Base-by-base conservation (phyloP, 2,888 invertebrate genomes). In the Chymomyza fuscimana region DNA sequence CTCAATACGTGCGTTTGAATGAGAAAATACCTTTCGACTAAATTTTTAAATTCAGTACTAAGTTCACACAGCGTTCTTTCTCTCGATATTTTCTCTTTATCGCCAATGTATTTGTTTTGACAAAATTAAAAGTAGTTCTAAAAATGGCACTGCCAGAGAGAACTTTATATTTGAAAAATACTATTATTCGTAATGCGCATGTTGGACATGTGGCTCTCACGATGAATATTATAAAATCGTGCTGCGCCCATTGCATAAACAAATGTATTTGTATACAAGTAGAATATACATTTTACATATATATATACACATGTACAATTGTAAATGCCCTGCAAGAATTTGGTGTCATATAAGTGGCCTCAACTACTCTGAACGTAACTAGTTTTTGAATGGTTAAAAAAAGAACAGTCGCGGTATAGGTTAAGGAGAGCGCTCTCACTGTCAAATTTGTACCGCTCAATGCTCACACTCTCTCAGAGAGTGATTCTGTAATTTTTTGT, bases 141-240 rank as follows among this genome's bases (percentile, higher is more conserved):
- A 54, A 54, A 22, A 54, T 54, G 16, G 16, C 40, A 46, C 56
- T 10, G 36, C 19, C 32, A 40, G 15, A 52, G 54, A 54, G 54
- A 54, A 22, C 16, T 16, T 16, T 7, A 54, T 54, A 54, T 19
- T 51, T n/a, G 54, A 22, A 54, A 80, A 56, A 40, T 29, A 70
- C 72, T 78, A 52, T 72, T 68, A 79, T 87, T 76, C 86, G 46
- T 52, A 73, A n/a, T 72, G 81, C 88, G 88, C 86, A 86, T 79
- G 80, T 73, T 66, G n/a, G 56, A 60, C 63, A 72, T 58, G 29
- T 29, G 29, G 29, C 51, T 25, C 25, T 51, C 29, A 12, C 50
- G n/a, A 32, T 32, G 1, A 54, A 54, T 22, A 59, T 59, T 59
- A 25, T 59, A 9, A 32, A 32, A 9, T 32, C 32, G 46, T 19